Evolutionary conservation across 2,888 invertebrate species (phyloP).

Genomic region (Cataglyphis albicans): DNA sequence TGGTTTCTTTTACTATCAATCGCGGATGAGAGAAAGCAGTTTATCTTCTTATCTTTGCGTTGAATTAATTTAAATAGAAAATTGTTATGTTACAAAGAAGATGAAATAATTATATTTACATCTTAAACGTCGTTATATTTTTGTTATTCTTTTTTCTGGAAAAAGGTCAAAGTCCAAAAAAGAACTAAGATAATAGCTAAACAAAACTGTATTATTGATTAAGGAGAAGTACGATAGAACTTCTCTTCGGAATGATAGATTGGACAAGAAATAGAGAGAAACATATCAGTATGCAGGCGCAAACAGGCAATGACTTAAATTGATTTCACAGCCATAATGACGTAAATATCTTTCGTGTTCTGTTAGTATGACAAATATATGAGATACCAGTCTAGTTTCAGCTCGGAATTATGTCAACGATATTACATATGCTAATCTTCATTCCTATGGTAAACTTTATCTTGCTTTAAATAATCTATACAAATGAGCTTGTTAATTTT

Average conservation of each 20-base stretch:
- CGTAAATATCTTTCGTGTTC: neutral
- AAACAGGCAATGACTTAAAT: neutral
- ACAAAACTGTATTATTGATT: neutral
- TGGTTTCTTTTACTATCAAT: neutral
- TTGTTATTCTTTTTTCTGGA: neutral
- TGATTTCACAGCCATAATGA: neutral
- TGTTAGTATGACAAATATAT: neutral
- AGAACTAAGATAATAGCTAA: neutral
- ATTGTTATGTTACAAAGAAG: neutral
- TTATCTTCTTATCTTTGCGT: neutral
- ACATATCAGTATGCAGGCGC: neutral
- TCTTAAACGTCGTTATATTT: neutral
- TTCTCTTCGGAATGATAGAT: neutral
- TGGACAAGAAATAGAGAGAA: neutral
- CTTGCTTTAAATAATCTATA: slow-evolving; percentile 6
- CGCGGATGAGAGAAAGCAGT: neutral
- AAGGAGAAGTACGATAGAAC: neutral
- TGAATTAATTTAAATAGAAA: neutral
- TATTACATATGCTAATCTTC: neutral
- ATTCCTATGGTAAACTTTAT: neutral
- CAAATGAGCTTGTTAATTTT: neutral
- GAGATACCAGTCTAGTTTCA: neutral
- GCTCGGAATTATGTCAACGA: neutral
- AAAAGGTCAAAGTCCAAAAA: neutral
- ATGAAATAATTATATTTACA: neutral